A percentile compares a stretch with the other conserved stretches of the same genome.
phyloP scores from a whole-genome alignment of 2,797 vertebrate genomes.

The Pristis pectinata region DNA sequence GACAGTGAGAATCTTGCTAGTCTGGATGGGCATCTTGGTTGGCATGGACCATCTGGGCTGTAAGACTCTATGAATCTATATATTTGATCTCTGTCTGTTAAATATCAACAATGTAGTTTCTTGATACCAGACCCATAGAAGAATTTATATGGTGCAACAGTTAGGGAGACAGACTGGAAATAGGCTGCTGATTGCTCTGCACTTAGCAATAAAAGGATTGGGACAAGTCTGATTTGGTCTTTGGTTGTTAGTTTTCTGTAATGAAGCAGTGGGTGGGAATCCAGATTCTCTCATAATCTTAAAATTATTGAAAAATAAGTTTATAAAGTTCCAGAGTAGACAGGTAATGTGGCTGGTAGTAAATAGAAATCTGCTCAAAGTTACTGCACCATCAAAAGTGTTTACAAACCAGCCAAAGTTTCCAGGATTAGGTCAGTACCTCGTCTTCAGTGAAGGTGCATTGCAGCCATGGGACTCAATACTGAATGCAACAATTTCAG shows the following conservation, averaged over 20 bases:
- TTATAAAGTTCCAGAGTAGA: neutral
- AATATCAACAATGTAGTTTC: neutral
- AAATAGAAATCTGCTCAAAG: neutral
- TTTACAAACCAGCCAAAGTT: neutral
- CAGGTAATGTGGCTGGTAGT: too few relatives aligned
- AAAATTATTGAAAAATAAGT: neutral
- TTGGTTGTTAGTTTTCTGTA: neutral
- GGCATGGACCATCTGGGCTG: too few relatives aligned
- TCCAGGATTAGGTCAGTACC: neutral
- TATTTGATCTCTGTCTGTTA: neutral
- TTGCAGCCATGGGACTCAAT: too few relatives aligned
- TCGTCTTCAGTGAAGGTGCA: neutral
- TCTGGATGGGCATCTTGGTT: too few relatives aligned
- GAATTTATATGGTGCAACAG: too few relatives aligned
- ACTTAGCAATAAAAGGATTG: neutral
- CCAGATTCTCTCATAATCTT: neutral
- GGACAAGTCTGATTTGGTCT: neutral
- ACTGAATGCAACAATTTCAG: too few relatives aligned
- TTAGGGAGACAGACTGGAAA: neutral
- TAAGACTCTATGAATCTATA: too few relatives aligned
- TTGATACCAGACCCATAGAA: neutral
- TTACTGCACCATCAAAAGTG: neutral
- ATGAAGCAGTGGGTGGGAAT: neutral
- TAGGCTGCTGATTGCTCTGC: neutral
- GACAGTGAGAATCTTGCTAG: too few relatives aligned